Conservation (phyloP, 1,140 invertebrate species). For the Magallana angulata region DNA sequence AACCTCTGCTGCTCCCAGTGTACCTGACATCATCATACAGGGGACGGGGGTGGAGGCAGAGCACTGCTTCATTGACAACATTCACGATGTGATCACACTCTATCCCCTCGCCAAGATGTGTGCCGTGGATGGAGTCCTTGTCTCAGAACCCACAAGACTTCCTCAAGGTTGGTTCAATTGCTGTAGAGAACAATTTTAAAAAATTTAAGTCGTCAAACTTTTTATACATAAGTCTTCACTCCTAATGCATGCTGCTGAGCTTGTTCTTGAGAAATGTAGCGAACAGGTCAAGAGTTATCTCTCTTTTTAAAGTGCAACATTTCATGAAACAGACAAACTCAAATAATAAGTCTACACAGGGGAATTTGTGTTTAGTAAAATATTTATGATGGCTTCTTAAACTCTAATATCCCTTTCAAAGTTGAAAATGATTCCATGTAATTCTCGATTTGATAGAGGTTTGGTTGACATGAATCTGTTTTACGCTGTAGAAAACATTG, state of each 20-base stretch:
- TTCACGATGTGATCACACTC: conserved; percentile 88
- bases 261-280: too few relatives aligned
- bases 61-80: conserved; percentile 92
- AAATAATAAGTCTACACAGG: background rate
- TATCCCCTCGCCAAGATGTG: conserved; percentile 87
- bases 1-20: conserved; percentile 48
- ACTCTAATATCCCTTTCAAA: background rate
- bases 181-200: too few relatives aligned
- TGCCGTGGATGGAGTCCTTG: conserved; percentile 85
- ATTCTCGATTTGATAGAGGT: background rate
- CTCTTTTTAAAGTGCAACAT: too few relatives aligned
- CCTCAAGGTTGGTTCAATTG: conserved; percentile 85
- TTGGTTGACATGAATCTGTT: background rate
- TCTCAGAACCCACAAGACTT: conserved; percentile 85
- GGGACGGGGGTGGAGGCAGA: conserved; percentile 89
- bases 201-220: too few relatives aligned
- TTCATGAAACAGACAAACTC: background rate
- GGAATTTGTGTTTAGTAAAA: background rate
- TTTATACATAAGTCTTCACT: too few relatives aligned
- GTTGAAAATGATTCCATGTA: background rate
- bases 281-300: too few relatives aligned
- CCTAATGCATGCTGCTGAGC: too few relatives aligned
- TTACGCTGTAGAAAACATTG: background rate
- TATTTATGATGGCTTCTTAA: background rate
- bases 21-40: conserved; percentile 88